Evolutionary conservation across 2,797 vertebrate species (phyloP), one percentile per base, ranked within the genome.

Genomic region (Benthosema pterotum): DNA sequence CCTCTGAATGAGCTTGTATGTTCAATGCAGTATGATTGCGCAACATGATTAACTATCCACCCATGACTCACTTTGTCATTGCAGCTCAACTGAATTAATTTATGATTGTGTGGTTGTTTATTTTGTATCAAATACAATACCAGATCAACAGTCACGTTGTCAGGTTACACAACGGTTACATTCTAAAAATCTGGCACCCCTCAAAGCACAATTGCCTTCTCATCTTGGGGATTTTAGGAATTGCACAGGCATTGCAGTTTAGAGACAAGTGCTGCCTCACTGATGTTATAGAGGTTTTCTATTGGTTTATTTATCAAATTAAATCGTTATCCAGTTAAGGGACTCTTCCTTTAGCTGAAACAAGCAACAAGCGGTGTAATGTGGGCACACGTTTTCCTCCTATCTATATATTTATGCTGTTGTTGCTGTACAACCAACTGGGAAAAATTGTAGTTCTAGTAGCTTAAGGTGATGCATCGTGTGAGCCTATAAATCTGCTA

Each of bases 221-320:
- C 70, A 63, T 48, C 38, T 22, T 0, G 14, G 53, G 42, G 22
- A 52, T 11, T 63, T 67, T 51, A 57, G 54, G 50, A 48, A 55
- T 16, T 55, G 17, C 1, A 2, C 58, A 3, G 57, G 51, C 32
- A 38, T 43, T 8, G 14, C 1, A 15, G 16, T 25, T 12, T 51
- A 6, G 16, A 1, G n/a, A 13, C 32, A 2, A 4, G 18, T 18
- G 42, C 45, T n/a, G 3, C 5, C 32, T 16, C 17, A 3, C 18
- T n/a, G 52, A 28, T 22, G 38, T 32, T 45, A 56, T 4, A 7
- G 6, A 4, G 17, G 19, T 1, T 14, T 47, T 42, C 13, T 8
- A 43, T 68, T 4, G 1, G n/a, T 67, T 51, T 75, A 63, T 69
- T 57, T 64, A 71, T 63, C 50, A 25, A 46, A 45, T 62, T 11